Conservation (phyloP, 2,797 vertebrate species). For the Galago senegalensis region DNA sequence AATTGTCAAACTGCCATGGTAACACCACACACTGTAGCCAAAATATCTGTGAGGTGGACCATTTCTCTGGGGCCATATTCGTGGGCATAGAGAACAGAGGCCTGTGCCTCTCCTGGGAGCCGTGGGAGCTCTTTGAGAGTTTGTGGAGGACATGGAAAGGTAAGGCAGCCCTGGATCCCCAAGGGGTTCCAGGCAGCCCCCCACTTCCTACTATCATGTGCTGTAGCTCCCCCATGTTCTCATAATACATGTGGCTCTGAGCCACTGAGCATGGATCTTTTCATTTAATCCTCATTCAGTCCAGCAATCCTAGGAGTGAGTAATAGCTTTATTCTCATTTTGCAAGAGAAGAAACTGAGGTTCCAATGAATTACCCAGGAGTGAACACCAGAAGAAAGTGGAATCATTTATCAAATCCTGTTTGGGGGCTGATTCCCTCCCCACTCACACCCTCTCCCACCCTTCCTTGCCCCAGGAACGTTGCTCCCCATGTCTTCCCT, state of each 20-base stretch:
- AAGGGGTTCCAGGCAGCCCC: background rate
- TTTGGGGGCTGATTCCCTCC: background rate
- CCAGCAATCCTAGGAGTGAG: background rate
- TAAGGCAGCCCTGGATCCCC: background rate
- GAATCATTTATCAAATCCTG: background rate
- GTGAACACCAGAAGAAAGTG: background rate
- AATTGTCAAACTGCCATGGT: conserved; percentile 8
- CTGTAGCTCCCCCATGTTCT: background rate
- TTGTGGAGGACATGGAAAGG: background rate
- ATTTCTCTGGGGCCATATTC: background rate
- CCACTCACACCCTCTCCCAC: accelerated
- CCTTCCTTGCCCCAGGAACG: background rate
- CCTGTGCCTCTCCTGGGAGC: background rate
- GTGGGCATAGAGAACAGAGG: background rate
- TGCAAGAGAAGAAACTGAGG: conserved; percentile 1
- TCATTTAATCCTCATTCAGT: background rate
- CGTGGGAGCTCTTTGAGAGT: background rate
- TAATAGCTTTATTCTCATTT: background rate
- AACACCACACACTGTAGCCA: conserved; percentile 38
- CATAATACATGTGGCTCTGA: background rate
- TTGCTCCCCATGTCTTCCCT: too few relatives aligned
- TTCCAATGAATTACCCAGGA: background rate
- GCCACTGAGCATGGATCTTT: background rate
- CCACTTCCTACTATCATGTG: background rate
- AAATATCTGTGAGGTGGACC: background rate